phyloP scores from a whole-genome alignment of 2,888 invertebrate genomes.

The Diogma glabrata region DNA sequence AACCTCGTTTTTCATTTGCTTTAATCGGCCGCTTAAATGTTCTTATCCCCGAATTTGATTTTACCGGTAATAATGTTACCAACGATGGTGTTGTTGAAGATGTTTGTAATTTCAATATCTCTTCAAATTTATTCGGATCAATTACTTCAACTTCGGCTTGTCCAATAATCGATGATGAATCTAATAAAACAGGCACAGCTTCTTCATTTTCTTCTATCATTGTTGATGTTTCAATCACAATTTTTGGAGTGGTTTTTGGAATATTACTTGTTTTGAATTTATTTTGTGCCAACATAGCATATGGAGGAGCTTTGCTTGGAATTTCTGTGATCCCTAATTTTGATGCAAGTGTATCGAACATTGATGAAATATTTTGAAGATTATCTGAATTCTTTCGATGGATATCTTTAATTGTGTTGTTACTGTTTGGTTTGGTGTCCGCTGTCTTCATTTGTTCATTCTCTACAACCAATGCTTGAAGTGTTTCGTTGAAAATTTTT shows the following conservation, averaged over 20 bases:
- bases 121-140: constrained; percentile 36
- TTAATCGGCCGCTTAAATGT: constrained; percentile 48
- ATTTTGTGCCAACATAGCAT: constrained; percentile 27
- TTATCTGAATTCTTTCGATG: constrained; percentile 36
- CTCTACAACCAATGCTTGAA: constrained; percentile 50
- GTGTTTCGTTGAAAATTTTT: constrained; percentile 48
- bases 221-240: constrained; percentile 22
- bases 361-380: constrained; percentile 49
- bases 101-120: constrained; percentile 28
- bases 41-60: constrained; percentile 67
- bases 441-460: constrained; percentile 34
- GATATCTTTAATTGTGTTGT: constrained; percentile 27
- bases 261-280: constrained; percentile 25
- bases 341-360: constrained; percentile 50
- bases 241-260: neutral
- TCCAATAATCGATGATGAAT: constrained; percentile 26
- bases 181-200: constrained; percentile 8
- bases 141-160: constrained; percentile 37
- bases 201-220: constrained; percentile 11
- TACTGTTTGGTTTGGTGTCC: constrained; percentile 27
- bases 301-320: constrained; percentile 31
- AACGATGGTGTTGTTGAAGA: constrained; percentile 28
- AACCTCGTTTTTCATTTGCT: neutral
- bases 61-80: constrained; percentile 61
- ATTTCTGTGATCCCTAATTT: constrained; percentile 37